Percentiles rank a stretch among this genome's conserved stretches.
Conservation (phyloP, 2,888 invertebrate species). For the Shargacucullia verbasci region DNA sequence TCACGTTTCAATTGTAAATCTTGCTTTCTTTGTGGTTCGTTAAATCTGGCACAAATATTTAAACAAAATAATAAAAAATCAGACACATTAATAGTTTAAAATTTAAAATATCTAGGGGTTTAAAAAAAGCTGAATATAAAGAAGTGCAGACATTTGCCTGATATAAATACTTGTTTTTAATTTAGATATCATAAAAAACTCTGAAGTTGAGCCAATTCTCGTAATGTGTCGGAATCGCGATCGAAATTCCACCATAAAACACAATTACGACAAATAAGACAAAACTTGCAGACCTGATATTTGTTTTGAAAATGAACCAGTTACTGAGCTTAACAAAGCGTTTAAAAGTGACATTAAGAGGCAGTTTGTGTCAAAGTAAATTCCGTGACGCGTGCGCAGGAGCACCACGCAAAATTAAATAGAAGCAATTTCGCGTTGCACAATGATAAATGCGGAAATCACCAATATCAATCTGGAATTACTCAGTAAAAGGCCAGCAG, state of each 20-base stretch:
- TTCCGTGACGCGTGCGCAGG: constrained; percentile 52
- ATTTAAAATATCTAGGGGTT: constrained; percentile 41
- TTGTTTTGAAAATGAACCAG: constrained; percentile 55
- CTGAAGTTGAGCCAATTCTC: constrained; percentile 73
- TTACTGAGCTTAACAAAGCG: constrained; percentile 60
- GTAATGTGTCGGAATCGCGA: constrained; percentile 58
- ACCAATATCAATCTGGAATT: constrained; percentile 71
- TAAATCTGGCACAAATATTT: constrained; percentile 3
- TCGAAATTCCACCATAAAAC: constrained; percentile 53
- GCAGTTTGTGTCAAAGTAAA: constrained; percentile 72
- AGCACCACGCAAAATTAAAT: constrained; percentile 54
- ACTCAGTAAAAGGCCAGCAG: constrained; percentile 77
- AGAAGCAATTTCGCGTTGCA: constrained; percentile 56
- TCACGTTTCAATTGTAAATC: neutral
- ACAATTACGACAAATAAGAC: constrained; percentile 47
- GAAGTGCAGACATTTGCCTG: constrained; percentile 48
- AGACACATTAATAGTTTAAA: constrained; percentile 15
- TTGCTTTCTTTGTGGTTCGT: neutral
- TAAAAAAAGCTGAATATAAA: constrained; percentile 45
- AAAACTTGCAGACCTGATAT: constrained; percentile 47
- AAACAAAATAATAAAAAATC: constrained; percentile 22
- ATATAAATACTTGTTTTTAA: constrained; percentile 64
- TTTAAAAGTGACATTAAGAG: constrained; percentile 66
- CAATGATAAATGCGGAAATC: constrained; percentile 68
- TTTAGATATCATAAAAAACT: constrained; percentile 69